phyloP scores from a whole-genome alignment of 2,113 vertebrate species.

The Egretta garzetta region DNA sequence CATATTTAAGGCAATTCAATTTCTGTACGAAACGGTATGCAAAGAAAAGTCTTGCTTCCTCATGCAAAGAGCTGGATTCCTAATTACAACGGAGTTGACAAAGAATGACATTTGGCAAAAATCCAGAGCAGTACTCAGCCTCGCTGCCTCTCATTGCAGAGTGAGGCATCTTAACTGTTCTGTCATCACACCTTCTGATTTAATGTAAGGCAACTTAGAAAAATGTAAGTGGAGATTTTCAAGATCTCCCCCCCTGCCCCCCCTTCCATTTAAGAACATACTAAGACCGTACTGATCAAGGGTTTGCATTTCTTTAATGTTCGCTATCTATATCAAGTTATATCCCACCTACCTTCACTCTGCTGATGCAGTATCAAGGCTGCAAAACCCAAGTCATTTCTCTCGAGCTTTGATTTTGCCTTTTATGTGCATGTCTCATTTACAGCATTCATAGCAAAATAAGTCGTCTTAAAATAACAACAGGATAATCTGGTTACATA shows the following conservation, averaged over 20 bases:
- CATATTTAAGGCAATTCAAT: not conserved
- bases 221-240: not conserved
- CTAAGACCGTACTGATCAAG: not conserved
- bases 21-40: not conserved
- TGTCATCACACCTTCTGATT: not conserved
- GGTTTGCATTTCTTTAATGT: not conserved
- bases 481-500: not conserved
- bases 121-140: not conserved
- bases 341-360: not conserved
- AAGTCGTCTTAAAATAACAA: not conserved
- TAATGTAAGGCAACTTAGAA: not conserved
- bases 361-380: not conserved
- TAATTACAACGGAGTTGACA: not conserved
- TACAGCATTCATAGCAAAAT: not conserved
- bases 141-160: not conserved
- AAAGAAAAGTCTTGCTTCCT: not conserved
- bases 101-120: conserved; percentile 9
- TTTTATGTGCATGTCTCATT: not conserved
- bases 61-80: not conserved
- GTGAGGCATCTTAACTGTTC: not conserved
- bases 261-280: not conserved
- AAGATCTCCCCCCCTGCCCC: too few species aligned
- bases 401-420: not conserved
- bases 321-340: not conserved
- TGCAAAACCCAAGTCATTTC: not conserved